Evolutionary conservation across 1,140 invertebrate species (phyloP), one percentile per base, ranked within the genome.

Genomic region (Drosophila ogumai): DNA sequence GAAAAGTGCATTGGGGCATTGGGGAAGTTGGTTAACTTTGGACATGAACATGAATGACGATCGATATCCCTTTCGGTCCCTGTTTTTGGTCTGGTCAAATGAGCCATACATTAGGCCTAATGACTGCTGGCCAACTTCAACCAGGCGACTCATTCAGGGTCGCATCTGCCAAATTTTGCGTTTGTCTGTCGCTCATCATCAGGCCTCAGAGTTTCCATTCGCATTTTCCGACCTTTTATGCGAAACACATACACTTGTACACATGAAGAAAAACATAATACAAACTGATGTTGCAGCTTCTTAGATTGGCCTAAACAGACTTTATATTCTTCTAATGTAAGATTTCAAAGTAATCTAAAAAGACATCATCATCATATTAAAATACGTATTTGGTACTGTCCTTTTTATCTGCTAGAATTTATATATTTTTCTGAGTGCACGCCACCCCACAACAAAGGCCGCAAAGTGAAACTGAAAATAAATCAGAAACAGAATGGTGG

Each of bases 381-480:
- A 50, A 12, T 19, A 32, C 8, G 8, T 22, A n/a, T 28, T 28
- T 6, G 25, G 25, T 6, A 28, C 25, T 1, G 5, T 28, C 6
- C 17, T 8, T 34, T 50, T 52, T 49, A 0, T 15, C 1, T 28
- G 13, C 22, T 49, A n/a, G 25, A n/a, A 47, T 47, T 25, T 28
- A 31, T 5, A 50, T 32, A 25, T 55, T 54, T 38, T 10, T 9
- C 34, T 38, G 1, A 38, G 52, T 55, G 52, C 52, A 55, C 13
- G 7, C 34, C 52, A 40, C 52, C 49, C 64, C 43, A 12, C 50
- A 47, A 60, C 36, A 71, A 66, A 77, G 66, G 52, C 71, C 65
- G 56, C 68, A 64, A 74, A 87, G 81, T 82, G 69, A 86, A 79
- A 86, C 79, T 75, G 85, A 87, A 86, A 82, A 58, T 63, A 59